A percentile compares a stretch with the other conserved stretches of the same genome.
Conservation (phyloP, 35 echinoderm and acorn worm species). For the Ophioderma brevispina region DNA sequence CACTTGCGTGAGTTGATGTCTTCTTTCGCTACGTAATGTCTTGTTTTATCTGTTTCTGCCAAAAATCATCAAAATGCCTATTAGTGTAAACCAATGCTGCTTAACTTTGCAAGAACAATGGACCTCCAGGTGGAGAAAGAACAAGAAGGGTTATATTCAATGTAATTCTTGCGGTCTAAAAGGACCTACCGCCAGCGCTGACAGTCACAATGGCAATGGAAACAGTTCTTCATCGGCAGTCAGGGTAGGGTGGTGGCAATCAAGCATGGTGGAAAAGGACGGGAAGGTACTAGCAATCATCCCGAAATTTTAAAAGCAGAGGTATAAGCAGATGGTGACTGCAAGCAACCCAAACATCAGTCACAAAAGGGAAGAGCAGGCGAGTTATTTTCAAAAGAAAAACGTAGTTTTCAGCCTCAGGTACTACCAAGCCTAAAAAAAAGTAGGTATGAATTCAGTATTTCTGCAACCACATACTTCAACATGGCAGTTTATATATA, state of each 20-base stretch:
- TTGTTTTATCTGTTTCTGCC: background rate
- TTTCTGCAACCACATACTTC: too few species aligned
- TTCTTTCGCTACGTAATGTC: too few species aligned
- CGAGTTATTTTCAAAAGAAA: slow-evolving; percentile 95
- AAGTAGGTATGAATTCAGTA: too few species aligned
- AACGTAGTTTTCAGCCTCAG: slow-evolving; percentile 78
- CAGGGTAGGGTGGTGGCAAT: slow-evolving; percentile 21
- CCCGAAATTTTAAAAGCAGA: slow-evolving; percentile 49
- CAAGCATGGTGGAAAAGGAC: slow-evolving; percentile 40
- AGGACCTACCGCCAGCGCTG: slow-evolving; percentile 16
- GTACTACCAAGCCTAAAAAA: too few species aligned
- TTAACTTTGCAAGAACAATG: slow-evolving; percentile 83
- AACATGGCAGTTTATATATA: too few species aligned
- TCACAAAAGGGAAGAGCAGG: slow-evolving; percentile 88
- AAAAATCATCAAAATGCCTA: slow-evolving; percentile 50
- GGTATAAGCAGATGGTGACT: slow-evolving; percentile 62
- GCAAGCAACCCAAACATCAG: slow-evolving; percentile 55
- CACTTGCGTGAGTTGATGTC: background rate
- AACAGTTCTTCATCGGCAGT: background rate
- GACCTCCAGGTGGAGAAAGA: slow-evolving; percentile 80
- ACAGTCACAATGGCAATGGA: slow-evolving; percentile 14
- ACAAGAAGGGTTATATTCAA: slow-evolving; percentile 32
- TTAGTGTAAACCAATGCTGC: slow-evolving; percentile 72
- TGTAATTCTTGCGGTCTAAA: slow-evolving; percentile 88
- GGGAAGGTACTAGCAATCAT: slow-evolving; percentile 61